Evolutionary conservation across 2,888 invertebrate species (phyloP).

Genomic region (Dione vanillae): DNA sequence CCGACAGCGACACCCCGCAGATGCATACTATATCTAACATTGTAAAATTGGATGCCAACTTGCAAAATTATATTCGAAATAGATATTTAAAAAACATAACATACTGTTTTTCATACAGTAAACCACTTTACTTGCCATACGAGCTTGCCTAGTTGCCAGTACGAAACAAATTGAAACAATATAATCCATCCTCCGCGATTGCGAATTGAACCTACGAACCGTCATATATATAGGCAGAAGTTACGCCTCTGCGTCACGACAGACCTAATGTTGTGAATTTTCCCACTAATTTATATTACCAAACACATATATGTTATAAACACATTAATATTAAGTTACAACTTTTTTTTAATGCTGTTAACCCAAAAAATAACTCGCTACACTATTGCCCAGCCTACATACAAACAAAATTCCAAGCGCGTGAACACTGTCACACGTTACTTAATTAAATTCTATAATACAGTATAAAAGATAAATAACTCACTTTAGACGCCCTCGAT

Average conservation of each 20-base stretch:
- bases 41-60: conserved; percentile 23
- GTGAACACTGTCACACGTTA: conserved; percentile 76
- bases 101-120: no score
- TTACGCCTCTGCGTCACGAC: no score
- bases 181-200: no score
- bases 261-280: no score
- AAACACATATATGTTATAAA: no score
- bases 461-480: conserved; percentile 80
- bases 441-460: conserved; percentile 84
- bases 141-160: no score
- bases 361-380: not conserved
- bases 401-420: conserved; percentile 68
- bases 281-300: no score
- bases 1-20: conserved; percentile 30
- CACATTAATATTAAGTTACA: not conserved
- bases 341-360: not conserved
- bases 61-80: not conserved
- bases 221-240: no score
- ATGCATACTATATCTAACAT: conserved; percentile 3
- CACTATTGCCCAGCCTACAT: conserved; percentile 27
- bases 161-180: no score
- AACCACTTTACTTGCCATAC: no score
- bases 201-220: no score
- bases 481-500: conserved; percentile 58
- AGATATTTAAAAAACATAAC: no score